phyloP scores from a whole-genome alignment of 1,140 invertebrate genomes.

The Zaprionus africanus region DNA sequence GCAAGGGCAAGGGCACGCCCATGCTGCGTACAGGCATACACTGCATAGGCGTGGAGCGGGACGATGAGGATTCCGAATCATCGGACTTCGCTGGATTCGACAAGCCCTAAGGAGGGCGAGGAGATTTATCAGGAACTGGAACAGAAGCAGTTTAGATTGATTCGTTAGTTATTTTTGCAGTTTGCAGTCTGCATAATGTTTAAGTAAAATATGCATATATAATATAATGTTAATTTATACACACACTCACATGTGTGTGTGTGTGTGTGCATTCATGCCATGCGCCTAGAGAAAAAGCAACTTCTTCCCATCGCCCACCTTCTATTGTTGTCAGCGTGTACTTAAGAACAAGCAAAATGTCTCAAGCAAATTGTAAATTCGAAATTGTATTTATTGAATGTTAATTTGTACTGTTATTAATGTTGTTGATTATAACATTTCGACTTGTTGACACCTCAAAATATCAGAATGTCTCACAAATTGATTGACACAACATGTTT shows the following conservation, averaged over 20 bases:
- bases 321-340: constrained; percentile 13
- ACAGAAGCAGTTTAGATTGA: constrained; percentile 18
- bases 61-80: constrained; percentile 84
- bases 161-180: constrained; percentile 59
- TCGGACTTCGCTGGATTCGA: constrained; percentile 70
- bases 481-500: constrained; percentile 7
- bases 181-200: constrained; percentile 61
- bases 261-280: constrained; percentile 1
- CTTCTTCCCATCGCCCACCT: background rate
- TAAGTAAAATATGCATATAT: constrained; percentile 50
- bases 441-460: background rate
- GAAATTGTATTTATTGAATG: background rate
- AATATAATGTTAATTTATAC: constrained; percentile 58
- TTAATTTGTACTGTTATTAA: constrained; percentile 7
- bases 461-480: background rate
- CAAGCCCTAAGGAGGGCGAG: constrained; percentile 50
- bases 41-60: constrained; percentile 84
- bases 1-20: constrained; percentile 86
- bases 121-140: too few species aligned
- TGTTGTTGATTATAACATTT: background rate
- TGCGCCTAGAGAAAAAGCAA: constrained; percentile 8
- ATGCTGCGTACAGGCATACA: constrained; percentile 86
- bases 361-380: background rate
- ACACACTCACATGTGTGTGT: background rate
- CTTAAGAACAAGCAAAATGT: constrained; percentile 16